Percentiles rank a stretch among this genome's conserved stretches.
These are phyloP conservation scores for Hafferia zeledoni DNA, from an alignment of 2,797 vertebrate genomes.

Conservation along the genomic window DNA sequence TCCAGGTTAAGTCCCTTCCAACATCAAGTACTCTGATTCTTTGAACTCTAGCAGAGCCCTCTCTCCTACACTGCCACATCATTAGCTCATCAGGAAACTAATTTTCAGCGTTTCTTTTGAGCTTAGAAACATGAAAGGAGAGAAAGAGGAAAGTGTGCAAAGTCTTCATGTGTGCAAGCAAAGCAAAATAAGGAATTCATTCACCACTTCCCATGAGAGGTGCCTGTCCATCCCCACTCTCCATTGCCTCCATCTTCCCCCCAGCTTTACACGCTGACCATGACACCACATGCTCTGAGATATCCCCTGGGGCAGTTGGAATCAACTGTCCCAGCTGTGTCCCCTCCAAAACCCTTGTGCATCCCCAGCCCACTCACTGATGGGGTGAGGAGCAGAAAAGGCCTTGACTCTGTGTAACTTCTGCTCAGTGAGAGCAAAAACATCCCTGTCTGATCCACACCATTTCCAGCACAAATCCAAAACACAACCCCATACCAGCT, in stretches of 20 bases:
- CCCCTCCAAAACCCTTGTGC: no score
- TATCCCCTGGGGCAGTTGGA: background rate
- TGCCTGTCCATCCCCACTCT: background rate
- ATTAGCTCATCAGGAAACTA: background rate
- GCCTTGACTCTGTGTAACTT: no score
- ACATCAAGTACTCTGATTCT: background rate
- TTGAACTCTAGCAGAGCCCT: background rate
- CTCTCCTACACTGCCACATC: background rate
- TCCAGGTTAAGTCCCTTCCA: background rate
- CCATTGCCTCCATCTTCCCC: background rate
- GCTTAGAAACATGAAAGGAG: background rate
- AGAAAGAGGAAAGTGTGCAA: background rate
- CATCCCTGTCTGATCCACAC: no score
- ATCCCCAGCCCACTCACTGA: no score
- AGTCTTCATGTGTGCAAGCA: no score
- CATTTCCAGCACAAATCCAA: no score
- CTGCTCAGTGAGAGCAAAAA: no score
- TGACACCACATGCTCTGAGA: background rate
- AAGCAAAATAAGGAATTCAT: no score
- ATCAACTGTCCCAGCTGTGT: background rate
- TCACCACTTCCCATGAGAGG: no score
- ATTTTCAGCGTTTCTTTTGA: background rate
- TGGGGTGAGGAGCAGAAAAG: no score
- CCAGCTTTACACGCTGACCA: background rate
- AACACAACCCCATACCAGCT: no score